phyloP scores from a whole-genome alignment of 2,888 invertebrate species.

The Drosophila peninsularis region DNA sequence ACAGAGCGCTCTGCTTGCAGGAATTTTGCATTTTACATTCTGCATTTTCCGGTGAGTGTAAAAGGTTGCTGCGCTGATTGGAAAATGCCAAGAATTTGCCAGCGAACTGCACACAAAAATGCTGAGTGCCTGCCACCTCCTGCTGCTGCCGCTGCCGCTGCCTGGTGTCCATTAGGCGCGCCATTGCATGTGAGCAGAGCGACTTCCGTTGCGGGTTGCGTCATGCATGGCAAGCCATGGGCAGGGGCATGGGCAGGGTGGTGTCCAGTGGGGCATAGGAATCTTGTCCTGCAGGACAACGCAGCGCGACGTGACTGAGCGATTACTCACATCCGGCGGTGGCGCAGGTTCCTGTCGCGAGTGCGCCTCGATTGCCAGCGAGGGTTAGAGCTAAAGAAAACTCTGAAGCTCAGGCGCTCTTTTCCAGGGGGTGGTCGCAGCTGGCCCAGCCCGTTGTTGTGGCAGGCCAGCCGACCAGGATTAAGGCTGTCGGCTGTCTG shows the following conservation, averaged over 20 bases:
- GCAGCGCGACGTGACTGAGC: conserved; percentile 65
- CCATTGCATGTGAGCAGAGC: conserved; percentile 62
- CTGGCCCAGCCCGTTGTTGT: conserved; percentile 21
- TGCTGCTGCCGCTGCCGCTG: not conserved
- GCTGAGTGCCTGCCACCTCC: conserved; percentile 4
- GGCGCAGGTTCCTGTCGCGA: conserved; percentile 71
- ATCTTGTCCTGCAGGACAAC: conserved; percentile 64
- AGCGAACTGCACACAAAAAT: conserved; percentile 10
- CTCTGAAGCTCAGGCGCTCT: not conserved
- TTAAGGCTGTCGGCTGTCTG: conserved; percentile 65
- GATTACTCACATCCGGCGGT: conserved; percentile 77
- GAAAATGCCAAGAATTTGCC: conserved; percentile 16
- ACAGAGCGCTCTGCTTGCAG: not conserved
- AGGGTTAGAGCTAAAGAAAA: conserved; percentile 24
- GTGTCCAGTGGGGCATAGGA: conserved; percentile 44
- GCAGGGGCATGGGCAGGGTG: conserved; percentile 46
- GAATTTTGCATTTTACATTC: conserved; percentile 1
- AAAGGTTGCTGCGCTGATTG: conserved; percentile 15
- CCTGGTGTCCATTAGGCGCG: conserved; percentile 42
- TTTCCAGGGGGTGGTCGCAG: not conserved
- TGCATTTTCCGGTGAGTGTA: conserved; percentile 2
- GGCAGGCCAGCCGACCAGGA: conserved; percentile 47
- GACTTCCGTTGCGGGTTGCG: conserved; percentile 72
- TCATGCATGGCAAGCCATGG: conserved; percentile 63
- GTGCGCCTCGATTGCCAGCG: conserved; percentile 56